Percentiles rank a stretch among this genome's conserved stretches.
Evolutionary conservation across 2,797 vertebrate genomes (phyloP).

Genomic region (Anguilla megastoma): DNA sequence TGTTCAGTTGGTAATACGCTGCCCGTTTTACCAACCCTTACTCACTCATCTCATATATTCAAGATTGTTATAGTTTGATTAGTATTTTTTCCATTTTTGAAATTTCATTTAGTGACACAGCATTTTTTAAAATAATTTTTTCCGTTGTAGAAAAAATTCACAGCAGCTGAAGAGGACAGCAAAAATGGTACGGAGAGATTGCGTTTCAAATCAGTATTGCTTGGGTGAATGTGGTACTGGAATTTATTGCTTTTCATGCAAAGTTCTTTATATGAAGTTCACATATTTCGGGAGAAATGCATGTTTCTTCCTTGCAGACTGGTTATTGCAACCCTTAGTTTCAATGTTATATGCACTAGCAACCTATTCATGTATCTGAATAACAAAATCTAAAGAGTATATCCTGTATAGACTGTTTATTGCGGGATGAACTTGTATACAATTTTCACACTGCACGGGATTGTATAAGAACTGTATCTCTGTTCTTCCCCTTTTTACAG

Average conservation of each 20-base stretch:
- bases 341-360: neutral
- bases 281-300: neutral
- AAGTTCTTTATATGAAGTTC: neutral
- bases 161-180: slow-evolving; percentile 43
- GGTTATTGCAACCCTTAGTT: neutral
- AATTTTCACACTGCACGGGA: neutral
- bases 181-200: slow-evolving; percentile 34
- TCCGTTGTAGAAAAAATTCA: slow-evolving; percentile 37
- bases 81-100: neutral
- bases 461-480: neutral
- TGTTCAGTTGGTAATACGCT: slow-evolving; percentile 29
- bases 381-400: neutral
- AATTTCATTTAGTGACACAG: neutral
- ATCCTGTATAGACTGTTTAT: neutral
- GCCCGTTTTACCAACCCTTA: neutral
- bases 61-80: neutral
- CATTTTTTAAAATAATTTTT: neutral
- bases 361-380: neutral
- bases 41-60: neutral
- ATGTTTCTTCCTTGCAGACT: neutral
- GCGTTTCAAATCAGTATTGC: neutral
- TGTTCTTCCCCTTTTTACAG: slow-evolving; percentile 15
- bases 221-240: neutral
- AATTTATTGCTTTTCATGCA: neutral
- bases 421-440: neutral